A percentile compares a stretch with the other conserved stretches of the same genome.
phyloP scores from a whole-genome alignment of 2,113 vertebrate genomes.

The Ictalurus furcatus region DNA sequence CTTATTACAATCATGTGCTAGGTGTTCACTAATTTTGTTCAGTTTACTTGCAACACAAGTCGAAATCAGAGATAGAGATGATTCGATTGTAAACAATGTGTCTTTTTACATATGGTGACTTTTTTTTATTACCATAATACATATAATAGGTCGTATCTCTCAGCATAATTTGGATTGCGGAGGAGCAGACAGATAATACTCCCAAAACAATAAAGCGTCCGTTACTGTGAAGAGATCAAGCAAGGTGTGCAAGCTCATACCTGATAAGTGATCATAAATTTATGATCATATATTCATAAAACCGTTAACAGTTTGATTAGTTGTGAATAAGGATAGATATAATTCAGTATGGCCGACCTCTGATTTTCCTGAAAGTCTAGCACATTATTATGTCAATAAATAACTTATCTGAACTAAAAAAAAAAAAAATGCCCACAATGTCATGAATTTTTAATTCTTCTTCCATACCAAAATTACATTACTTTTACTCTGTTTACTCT shows the following conservation, averaged over 20 bases:
- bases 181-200: neutral
- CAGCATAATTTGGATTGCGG: neutral
- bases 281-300: neutral
- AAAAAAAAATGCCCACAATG: neutral
- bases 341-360: neutral
- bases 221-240: slow-evolving; percentile 11
- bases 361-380: neutral
- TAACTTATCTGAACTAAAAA: neutral
- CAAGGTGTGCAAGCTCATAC: neutral
- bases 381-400: neutral
- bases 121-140: neutral
- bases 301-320: neutral
- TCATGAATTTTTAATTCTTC: neutral
- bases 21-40: neutral
- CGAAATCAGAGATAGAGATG: neutral
- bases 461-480: neutral
- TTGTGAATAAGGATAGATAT: neutral
- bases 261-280: slow-evolving; percentile 3
- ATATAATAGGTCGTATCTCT: neutral
- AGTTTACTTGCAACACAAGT: neutral
- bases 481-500: neutral
- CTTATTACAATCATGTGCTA: neutral
- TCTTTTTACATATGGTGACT: neutral
- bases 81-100: neutral
- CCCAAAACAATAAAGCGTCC: neutral